A percentile compares a stretch with the other conserved stretches of the same genome.
These are phyloP conservation scores for Oryzias melastigma DNA, from an alignment of 2,113 vertebrate species.

Conservation along the genomic window DNA sequence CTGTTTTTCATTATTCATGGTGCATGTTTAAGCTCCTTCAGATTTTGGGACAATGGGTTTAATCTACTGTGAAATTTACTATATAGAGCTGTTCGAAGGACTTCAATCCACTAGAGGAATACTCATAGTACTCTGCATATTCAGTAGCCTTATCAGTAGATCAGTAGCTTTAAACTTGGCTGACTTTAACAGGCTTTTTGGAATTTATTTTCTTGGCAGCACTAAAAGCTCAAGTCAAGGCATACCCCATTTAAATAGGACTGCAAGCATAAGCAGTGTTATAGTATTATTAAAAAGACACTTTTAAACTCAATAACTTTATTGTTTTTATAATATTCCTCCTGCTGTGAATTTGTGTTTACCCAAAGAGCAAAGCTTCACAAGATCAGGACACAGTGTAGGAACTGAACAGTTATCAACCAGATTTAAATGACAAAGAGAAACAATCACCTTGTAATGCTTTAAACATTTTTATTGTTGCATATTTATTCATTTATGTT, in stretches of 20 bases:
- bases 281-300: slow-evolving; percentile 5
- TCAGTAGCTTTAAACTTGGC: slow-evolving; percentile 23
- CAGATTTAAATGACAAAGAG: too few species aligned
- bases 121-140: background rate
- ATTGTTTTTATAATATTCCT: too few species aligned
- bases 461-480: too few species aligned
- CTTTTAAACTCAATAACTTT: slow-evolving; percentile 17
- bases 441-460: too few species aligned
- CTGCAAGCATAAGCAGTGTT: slow-evolving; percentile 3
- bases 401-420: too few species aligned
- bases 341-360: too few species aligned
- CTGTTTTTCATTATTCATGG: slow-evolving; percentile 74
- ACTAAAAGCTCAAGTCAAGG: background rate
- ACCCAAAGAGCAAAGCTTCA: too few species aligned
- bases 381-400: too few species aligned
- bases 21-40: slow-evolving; percentile 61
- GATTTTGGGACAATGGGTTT: slow-evolving; percentile 63
- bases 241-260: slow-evolving; percentile 3
- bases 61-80: slow-evolving; percentile 65
- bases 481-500: too few species aligned
- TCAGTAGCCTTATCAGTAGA: background rate
- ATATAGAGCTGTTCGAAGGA: slow-evolving; percentile 35
- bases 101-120: slow-evolving; percentile 41
- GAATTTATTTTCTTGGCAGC: slow-evolving; percentile 14
- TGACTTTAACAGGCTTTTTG: slow-evolving; percentile 6